Percentiles rank a stretch among this genome's conserved stretches.
These are phyloP conservation scores for Capromys pilorides DNA, from an alignment of 2,797 vertebrate genomes.

Conservation along the genomic window DNA sequence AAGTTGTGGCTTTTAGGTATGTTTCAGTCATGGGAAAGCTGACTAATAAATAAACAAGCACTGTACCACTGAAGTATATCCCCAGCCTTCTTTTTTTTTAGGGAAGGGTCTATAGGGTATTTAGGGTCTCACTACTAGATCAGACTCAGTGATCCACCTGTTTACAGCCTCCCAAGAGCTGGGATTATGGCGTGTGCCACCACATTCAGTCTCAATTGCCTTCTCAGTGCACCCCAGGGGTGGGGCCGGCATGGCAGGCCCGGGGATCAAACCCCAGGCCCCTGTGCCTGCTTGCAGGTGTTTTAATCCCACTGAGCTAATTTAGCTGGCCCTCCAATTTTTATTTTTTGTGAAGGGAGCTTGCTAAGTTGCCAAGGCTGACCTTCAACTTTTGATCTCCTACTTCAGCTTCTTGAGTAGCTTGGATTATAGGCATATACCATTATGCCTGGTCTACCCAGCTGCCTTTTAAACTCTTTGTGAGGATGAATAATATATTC, in stretches of 20 bases:
- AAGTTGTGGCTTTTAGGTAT: background rate
- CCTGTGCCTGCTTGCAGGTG: too few relatives aligned
- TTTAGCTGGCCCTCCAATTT: background rate
- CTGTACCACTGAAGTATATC: background rate
- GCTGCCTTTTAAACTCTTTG: constrained; percentile 39
- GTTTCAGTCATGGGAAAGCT: background rate
- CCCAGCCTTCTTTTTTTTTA: background rate
- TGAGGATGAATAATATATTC: constrained; percentile 27
- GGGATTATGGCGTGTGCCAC: too few relatives aligned
- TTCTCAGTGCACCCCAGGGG: too few relatives aligned
- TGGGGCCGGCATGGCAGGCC: too few relatives aligned
- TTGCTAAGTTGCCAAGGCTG: background rate
- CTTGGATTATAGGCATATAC: background rate
- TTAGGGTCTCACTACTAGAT: too few relatives aligned
- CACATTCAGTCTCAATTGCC: too few relatives aligned
- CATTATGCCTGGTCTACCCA: background rate
- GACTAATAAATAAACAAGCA: background rate
- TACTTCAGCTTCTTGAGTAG: background rate
- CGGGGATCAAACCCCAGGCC: too few relatives aligned
- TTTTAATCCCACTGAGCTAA: too few relatives aligned
- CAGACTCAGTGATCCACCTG: too few relatives aligned
- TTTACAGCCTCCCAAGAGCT: too few relatives aligned
- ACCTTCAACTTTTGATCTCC: background rate
- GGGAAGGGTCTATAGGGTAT: too few relatives aligned
- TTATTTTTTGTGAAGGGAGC: background rate